Evolutionary conservation across 1,140 invertebrate genomes (phyloP).

Genomic region (Prorops nasuta): DNA sequence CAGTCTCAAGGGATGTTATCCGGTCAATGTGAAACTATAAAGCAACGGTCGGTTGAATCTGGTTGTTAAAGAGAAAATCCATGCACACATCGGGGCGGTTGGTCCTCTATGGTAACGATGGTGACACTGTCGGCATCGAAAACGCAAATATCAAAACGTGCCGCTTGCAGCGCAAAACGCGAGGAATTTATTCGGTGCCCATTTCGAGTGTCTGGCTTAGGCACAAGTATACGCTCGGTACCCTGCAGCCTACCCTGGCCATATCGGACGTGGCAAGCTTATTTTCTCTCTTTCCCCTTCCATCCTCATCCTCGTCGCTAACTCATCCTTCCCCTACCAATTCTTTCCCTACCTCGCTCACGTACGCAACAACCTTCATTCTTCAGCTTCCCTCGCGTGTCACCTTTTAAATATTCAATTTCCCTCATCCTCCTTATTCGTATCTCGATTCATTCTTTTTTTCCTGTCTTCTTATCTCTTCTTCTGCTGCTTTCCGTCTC

Average conservation of each 20-base stretch:
- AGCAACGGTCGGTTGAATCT: no score
- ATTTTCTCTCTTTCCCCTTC: background rate
- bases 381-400: background rate
- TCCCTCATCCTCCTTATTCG: background rate
- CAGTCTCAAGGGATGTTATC: no score
- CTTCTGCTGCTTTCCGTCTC: no score
- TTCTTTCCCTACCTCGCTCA: background rate
- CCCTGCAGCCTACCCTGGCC: no score
- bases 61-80: no score
- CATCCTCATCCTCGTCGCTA: background rate
- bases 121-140: background rate
- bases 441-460: slow-evolving; percentile 1
- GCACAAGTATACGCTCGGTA: no score
- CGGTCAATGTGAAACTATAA: no score
- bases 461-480: background rate
- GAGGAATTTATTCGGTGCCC: slow-evolving; percentile 22
- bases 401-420: no score
- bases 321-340: background rate
- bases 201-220: slow-evolving; percentile 40
- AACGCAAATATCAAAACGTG: slow-evolving; percentile 9
- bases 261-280: slow-evolving; percentile 16
- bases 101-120: no score
- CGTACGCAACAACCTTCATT: background rate
- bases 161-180: background rate
- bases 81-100: no score